Conservation (phyloP, 2,888 invertebrate species). For the Eurytoma adleriae region DNA sequence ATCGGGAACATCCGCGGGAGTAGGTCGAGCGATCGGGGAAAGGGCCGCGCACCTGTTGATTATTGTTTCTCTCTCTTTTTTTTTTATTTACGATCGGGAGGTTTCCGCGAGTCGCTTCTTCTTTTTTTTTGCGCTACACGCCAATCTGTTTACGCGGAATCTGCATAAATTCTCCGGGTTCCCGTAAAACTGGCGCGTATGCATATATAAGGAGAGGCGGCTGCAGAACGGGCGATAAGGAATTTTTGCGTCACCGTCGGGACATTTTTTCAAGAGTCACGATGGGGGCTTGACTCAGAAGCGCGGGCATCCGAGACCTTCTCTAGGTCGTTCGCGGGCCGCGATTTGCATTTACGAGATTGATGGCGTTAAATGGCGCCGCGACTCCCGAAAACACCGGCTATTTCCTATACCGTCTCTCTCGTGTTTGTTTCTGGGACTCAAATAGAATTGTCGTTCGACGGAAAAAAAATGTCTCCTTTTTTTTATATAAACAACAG, state of each 20-base stretch:
- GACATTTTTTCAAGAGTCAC: neutral
- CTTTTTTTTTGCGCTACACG: too few species aligned
- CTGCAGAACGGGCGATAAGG: conserved; percentile 12
- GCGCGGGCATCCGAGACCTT: conserved; percentile 42
- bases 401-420: neutral
- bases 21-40: neutral
- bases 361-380: conserved; percentile 42
- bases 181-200: neutral
- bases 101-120: too few species aligned
- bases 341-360: conserved; percentile 51
- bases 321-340: conserved; percentile 54
- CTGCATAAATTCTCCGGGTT: conserved; percentile 17
- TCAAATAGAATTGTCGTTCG: too few species aligned
- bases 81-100: too few species aligned
- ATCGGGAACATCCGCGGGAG: neutral
- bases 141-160: conserved; percentile 26
- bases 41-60: neutral
- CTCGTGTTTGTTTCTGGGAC: neutral
- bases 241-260: conserved; percentile 35
- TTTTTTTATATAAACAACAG: too few species aligned
- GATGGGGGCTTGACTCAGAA: neutral
- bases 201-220: neutral
- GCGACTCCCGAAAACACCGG: conserved; percentile 18
- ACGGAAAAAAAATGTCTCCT: too few species aligned
- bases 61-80: too few species aligned